These are phyloP conservation scores for Euphydryas editha DNA, from an alignment of 2,888 invertebrate species.

Conservation along the genomic window DNA sequence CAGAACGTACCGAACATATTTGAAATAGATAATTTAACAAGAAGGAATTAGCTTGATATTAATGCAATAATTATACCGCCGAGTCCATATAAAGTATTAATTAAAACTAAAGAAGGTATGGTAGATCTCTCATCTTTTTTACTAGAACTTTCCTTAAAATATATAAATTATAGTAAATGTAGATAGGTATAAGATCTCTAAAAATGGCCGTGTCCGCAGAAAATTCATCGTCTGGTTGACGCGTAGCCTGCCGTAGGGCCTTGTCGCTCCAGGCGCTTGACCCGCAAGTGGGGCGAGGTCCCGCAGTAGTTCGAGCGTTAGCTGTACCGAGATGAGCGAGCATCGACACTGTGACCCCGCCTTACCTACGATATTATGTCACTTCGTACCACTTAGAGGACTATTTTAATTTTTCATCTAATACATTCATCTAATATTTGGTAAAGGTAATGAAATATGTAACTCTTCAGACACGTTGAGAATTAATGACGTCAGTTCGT, in stretches of 20 bases:
- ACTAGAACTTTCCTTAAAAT: too few species aligned
- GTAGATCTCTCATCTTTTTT: too few species aligned
- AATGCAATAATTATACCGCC: too few species aligned
- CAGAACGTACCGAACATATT: too few species aligned
- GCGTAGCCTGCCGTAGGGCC: not conserved
- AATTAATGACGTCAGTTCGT: too few species aligned
- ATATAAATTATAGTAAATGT: too few species aligned
- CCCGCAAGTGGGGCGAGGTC: constrained; percentile 27
- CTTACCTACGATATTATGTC: not conserved
- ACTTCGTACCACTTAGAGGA: not conserved
- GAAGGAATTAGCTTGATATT: too few species aligned
- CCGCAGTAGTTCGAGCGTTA: not conserved
- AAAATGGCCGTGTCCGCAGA: not conserved
- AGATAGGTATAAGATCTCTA: not conserved
- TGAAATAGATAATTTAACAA: too few species aligned
- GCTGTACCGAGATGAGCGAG: not conserved
- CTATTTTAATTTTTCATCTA: not conserved
- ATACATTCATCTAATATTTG: not conserved
- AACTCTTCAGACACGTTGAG: too few species aligned
- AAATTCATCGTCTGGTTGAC: not conserved
- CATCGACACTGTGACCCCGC: constrained; percentile 2
- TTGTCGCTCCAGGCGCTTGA: constrained; percentile 16
- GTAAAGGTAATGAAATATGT: not conserved
- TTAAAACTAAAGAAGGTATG: too few species aligned
- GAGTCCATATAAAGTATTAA: too few species aligned